Conservation (phyloP, 2,113 vertebrate genomes). For the Otolemur garnettii region DNA sequence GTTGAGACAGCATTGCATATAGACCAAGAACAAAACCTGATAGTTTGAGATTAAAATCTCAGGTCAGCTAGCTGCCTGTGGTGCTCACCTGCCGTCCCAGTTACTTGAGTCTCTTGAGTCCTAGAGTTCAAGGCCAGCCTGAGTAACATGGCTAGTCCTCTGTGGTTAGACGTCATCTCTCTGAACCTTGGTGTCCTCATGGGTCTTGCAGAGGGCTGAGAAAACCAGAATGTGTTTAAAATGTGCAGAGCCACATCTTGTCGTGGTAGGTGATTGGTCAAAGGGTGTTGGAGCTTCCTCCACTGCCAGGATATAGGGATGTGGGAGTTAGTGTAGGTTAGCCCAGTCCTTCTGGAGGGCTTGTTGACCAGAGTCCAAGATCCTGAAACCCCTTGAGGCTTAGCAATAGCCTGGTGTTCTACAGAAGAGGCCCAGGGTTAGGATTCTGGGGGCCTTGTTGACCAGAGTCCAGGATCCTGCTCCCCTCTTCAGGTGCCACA, state of each 20-base stretch:
- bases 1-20: neutral
- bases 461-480: no score
- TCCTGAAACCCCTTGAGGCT: no score
- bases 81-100: no score
- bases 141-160: neutral
- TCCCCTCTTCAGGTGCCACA: no score
- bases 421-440: no score
- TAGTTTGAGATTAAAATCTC: neutral
- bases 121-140: no score
- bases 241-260: neutral
- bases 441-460: no score
- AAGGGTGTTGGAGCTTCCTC: neutral
- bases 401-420: no score
- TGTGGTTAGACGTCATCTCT: neutral
- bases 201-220: neutral
- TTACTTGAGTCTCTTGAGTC: no score
- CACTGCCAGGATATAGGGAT: accelerated
- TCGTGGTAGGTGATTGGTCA: neutral
- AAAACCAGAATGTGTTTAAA: neutral
- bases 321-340: no score
- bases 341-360: no score
- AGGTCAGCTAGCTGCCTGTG: neutral
- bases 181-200: neutral
- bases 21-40: neutral
- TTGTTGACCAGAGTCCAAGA: no score